These are phyloP conservation scores for Lasioglossum figueresi DNA, from an alignment of 2,888 invertebrate genomes.

Conservation along the genomic window DNA sequence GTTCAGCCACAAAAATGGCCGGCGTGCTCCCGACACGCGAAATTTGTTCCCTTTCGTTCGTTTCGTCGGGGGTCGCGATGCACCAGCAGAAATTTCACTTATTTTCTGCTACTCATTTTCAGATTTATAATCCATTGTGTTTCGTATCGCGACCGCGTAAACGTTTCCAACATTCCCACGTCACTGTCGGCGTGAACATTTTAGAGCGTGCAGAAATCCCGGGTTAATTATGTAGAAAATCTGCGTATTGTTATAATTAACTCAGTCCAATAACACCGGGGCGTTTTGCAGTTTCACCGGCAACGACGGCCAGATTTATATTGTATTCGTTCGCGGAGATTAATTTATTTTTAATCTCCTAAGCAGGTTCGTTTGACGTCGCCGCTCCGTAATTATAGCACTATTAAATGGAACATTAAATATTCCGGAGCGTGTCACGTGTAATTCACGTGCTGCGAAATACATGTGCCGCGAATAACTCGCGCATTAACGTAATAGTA, in stretches of 20 bases:
- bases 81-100: conserved; percentile 41
- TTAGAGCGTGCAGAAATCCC: neutral
- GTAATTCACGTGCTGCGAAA: neutral
- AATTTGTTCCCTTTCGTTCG: conserved; percentile 22
- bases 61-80: neutral
- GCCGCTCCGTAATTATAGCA: neutral
- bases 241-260: conserved; percentile 69
- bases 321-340: neutral
- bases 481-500: neutral
- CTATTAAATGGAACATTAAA: neutral
- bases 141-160: neutral
- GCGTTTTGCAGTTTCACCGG: neutral
- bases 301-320: neutral
- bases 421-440: neutral
- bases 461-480: neutral
- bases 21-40: neutral
- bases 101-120: conserved; percentile 28
- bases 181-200: neutral
- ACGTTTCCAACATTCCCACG: conserved; percentile 10
- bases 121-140: conserved; percentile 12
- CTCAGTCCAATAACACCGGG: conserved; percentile 53
- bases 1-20: conserved; percentile 15
- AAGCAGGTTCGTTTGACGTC: neutral
- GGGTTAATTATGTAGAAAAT: conserved; percentile 20
- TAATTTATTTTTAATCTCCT: neutral